These are phyloP conservation scores for Canis aureus DNA, from an alignment of 2,113 vertebrate genomes.

Conservation along the genomic window DNA sequence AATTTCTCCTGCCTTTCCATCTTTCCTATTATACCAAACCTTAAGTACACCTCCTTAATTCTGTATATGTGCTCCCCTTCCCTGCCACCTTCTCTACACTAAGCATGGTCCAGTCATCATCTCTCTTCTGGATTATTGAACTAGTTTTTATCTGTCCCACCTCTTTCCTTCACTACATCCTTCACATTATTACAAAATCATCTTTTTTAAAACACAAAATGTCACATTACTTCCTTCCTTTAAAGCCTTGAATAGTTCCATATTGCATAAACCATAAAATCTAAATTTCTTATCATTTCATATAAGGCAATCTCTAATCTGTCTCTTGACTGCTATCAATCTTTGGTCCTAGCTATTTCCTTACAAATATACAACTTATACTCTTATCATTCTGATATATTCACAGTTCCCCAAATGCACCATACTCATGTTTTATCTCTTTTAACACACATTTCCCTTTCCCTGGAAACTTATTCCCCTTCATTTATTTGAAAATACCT, in stretches of 20 bases:
- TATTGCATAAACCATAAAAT: neutral
- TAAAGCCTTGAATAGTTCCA: neutral
- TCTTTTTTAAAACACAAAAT: conserved; percentile 3
- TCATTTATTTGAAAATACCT: conserved; percentile 28
- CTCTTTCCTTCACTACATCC: neutral
- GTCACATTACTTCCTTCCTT: neutral
- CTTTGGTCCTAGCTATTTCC: neutral
- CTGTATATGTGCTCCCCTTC: rapidly evolving
- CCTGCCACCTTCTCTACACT: neutral
- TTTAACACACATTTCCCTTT: neutral
- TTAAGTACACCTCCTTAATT: neutral
- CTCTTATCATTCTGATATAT: neutral
- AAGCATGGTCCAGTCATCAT: neutral
- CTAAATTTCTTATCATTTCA: conserved; percentile 46
- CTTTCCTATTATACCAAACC: neutral
- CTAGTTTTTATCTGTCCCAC: neutral
- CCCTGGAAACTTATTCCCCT: neutral
- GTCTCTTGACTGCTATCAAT: neutral
- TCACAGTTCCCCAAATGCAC: neutral
- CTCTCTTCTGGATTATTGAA: neutral
- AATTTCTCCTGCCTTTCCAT: neutral
- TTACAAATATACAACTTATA: neutral
- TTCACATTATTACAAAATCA: neutral
- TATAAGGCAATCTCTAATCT: neutral
- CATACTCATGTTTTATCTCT: neutral